Evolutionary conservation across 2,797 vertebrate species (phyloP), one percentile per base, ranked within the genome.

Genomic region (Pelochelys cantorii): DNA sequence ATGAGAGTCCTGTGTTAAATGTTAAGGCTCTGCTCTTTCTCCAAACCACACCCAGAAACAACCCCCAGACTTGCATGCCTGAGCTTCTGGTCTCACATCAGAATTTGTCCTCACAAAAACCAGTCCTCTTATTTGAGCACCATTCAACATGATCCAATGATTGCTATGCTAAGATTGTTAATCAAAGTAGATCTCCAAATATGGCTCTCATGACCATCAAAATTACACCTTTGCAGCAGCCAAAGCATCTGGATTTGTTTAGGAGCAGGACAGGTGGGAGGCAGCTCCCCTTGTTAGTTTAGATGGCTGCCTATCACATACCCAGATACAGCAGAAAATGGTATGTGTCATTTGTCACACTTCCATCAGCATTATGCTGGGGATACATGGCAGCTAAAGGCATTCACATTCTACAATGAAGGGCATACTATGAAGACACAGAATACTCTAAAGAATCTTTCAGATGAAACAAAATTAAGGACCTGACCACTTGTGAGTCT

Each of bases 381-480:
- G 37, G 29, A 75, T 75, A 3, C 75, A 1, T 8, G 3, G 1
- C 27, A 86, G 55, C 17, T 37, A 89, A 77, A 80, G 56, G 17
- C 82, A 42, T 6, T 84, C 54, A 52, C 10, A 8, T 87, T 23
- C 0, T 0, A 48, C 20, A 25, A 0, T 25, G 27, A 3, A 37
- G 8, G 18, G 6, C 75, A 37, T 6, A 14, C 25, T 55, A 17
- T 14, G 1, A 1, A 3, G 18, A 37, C 31, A 34, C 5, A 37
- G n/a, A 22, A 71, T 68, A 20, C 31, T 34, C 4, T 68, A 52
- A 83, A 18, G 52, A n/a, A 4, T 81, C 79, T 84, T 92, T 27
- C 31, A 81, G 13, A 53, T 1, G 54, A 90, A 91, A 85, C 4
- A 84, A 25, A 89, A 59, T 20, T 9, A 37, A 81, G 11, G 5